Percentiles rank a stretch among this genome's conserved stretches.
These are phyloP conservation scores for Trichogramma dendrolimi DNA, from an alignment of 2,888 invertebrate species.

Conservation along the genomic window DNA sequence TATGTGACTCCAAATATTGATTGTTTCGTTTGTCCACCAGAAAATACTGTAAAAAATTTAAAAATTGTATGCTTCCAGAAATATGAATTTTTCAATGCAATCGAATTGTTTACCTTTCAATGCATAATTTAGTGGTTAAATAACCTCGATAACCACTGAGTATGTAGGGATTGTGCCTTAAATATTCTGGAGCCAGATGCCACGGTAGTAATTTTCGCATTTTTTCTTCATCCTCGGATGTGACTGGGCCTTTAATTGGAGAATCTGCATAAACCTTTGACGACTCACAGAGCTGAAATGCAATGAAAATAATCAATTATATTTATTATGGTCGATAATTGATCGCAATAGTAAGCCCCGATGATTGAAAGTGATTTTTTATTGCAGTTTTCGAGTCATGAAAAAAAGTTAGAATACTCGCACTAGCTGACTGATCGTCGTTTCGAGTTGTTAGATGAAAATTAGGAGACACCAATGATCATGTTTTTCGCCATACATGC, in stretches of 20 bases:
- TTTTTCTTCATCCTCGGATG: constrained; percentile 42
- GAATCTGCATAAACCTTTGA: constrained; percentile 31
- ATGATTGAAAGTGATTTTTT: too few relatives aligned
- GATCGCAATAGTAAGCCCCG: too few relatives aligned
- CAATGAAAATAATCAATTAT: too few relatives aligned
- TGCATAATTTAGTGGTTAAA: constrained; percentile 75
- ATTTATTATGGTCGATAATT: too few relatives aligned
- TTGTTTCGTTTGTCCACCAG: constrained; percentile 95
- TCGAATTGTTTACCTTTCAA: constrained; percentile 67
- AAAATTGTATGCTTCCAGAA: not conserved
- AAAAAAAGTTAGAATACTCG: too few relatives aligned
- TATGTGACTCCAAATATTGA: constrained; percentile 96
- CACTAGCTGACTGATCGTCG: not conserved
- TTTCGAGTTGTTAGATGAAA: constrained; percentile 5
- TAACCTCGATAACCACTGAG: constrained; percentile 79
- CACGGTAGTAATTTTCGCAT: constrained; percentile 48
- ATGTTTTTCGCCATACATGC: too few relatives aligned
- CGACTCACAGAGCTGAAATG: too few relatives aligned
- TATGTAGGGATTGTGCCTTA: constrained; percentile 84
- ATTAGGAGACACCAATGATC: not conserved
- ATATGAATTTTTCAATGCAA: not conserved
- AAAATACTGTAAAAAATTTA: constrained; percentile 67
- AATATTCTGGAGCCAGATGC: constrained; percentile 72
- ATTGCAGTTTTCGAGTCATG: too few relatives aligned
- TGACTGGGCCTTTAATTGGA: constrained; percentile 38